Base-by-base conservation (phyloP, 2,113 vertebrate genomes). In the Microtus ochrogaster region DNA sequence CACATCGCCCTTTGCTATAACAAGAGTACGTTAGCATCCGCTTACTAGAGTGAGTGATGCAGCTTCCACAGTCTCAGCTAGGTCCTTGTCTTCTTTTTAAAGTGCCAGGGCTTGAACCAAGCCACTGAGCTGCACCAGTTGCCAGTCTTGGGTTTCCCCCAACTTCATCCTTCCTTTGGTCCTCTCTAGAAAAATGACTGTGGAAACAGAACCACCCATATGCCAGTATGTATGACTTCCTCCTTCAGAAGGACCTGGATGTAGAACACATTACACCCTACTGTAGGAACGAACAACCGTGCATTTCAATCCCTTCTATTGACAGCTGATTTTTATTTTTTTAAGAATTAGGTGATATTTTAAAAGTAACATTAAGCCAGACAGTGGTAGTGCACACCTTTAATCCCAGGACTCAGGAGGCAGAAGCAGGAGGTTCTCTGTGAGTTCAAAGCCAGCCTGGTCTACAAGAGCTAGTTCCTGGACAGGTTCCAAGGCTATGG, bases 271-370 rank as follows among this genome's bases (percentile, higher is more conserved):
- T n/a, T 91, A 84, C 7, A 92, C 13, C 68, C 14, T 92, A 3
- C 47, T 19, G 7, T 33, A 73, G n/a, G 47, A 83, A 90, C 36
- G 8, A 81, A 94, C 12, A 68, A 89, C 73, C 22, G 76, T 72
- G n/a, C 84, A 41, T 77, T 88, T 88, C 14, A 90, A 88, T 16
- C 76, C 5, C 61, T 93, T 95, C 58, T 79, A 30, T 74, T 68
- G 66, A 87, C 63, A 87, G 41, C 22, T 49, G 41, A 86, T 49
- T 85, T 66, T 85, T 65, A 63, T 5, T 63, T 49, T 49, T 70
- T 36, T 16, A 30, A 79, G 49, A 70, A 87, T 13, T 36, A 49
- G 33, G 16, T 49, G 26, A 11, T 44, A 65, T 28, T 49, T 66
- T 66, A n/a, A 72, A 39, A 82, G 4, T 68, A 91, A 63, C 76